Evolutionary conservation across 2,888 invertebrate genomes (phyloP), one percentile per base, ranked within the genome.

Genomic region (Caenorhabditis angaria): DNA sequence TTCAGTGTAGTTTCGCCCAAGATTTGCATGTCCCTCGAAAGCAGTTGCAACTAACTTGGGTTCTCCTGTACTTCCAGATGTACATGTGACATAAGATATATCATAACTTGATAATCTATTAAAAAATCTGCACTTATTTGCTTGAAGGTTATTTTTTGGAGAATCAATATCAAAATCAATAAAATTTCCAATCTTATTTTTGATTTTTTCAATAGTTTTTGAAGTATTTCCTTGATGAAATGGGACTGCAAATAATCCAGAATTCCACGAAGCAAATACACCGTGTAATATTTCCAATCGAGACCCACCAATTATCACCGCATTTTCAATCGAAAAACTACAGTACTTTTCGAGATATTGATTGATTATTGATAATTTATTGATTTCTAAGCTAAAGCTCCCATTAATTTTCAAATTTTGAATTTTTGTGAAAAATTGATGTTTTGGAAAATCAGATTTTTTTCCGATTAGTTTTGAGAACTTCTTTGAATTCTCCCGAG

Each of bases 31-130:
- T 47, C 85, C 85, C 20, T 56, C 47, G 25, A 74, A 74, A 27
- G 74, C 65, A 2, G 82, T 80, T 32, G 70, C 74, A 8, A 85
- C 82, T 4, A 76, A 63, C 66, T 85, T 85, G 24, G 85, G 83
- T 2, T 18, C 28, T 22, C 85, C 85, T 12, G 85, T 85, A n/a
- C 77, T 77, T 8, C 85, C 85, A 24, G 84, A 84, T 2, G 85
- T 85, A 32, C 73, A 80, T 2, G 85, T 85, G 10, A 79, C 61
- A 54, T 85, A 85, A 0, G 68, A 69, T 32, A 78, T 27, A 55
- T 78, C 66, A 14, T n/a, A 54, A 0, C 24, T 12, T 27, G 58
- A 41, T 0, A 25, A 35, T 3, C 41, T 24, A 51, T 70, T 65
- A 32, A 64, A 60, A 1, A 54, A 3, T 58, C 58, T 18, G 22